These are phyloP conservation scores for Achroia grisella DNA, from an alignment of 1,140 invertebrate species.

Conservation along the genomic window DNA sequence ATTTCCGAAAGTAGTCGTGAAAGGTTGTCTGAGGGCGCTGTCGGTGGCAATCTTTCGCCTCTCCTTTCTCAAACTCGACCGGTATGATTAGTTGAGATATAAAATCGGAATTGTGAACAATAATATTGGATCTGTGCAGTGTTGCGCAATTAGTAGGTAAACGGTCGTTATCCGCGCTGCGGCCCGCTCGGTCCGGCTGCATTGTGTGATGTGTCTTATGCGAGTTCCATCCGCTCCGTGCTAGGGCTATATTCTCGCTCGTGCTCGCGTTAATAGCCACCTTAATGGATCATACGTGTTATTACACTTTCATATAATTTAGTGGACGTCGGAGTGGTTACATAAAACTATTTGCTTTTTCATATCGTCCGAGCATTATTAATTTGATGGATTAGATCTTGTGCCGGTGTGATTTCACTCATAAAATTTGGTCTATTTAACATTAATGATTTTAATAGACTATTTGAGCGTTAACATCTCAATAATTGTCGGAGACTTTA, in stretches of 20 bases:
- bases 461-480: too few species aligned
- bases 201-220: background rate
- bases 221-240: background rate
- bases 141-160: constrained; percentile 23
- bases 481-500: too few species aligned
- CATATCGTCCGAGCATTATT: constrained; percentile 7
- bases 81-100: constrained; percentile 37
- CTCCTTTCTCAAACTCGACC: constrained; percentile 39
- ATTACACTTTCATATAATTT: constrained; percentile 42
- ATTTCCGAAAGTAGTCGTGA: constrained; percentile 57
- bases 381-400: constrained; percentile 11
- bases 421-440: background rate
- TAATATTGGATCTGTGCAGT: constrained; percentile 12
- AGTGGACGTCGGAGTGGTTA: constrained; percentile 21
- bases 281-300: constrained; percentile 45
- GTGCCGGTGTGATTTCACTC: background rate
- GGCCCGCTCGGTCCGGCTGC: too few species aligned
- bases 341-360: constrained; percentile 21
- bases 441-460: too few species aligned
- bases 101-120: constrained; percentile 39
- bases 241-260: background rate
- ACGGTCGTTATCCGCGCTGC: too few species aligned
- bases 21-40: constrained; percentile 37
- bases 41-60: constrained; percentile 14
- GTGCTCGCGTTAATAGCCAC: constrained; percentile 23